Conservation (phyloP, 2,113 vertebrate genomes). For the Oreochromis tanganicae region DNA sequence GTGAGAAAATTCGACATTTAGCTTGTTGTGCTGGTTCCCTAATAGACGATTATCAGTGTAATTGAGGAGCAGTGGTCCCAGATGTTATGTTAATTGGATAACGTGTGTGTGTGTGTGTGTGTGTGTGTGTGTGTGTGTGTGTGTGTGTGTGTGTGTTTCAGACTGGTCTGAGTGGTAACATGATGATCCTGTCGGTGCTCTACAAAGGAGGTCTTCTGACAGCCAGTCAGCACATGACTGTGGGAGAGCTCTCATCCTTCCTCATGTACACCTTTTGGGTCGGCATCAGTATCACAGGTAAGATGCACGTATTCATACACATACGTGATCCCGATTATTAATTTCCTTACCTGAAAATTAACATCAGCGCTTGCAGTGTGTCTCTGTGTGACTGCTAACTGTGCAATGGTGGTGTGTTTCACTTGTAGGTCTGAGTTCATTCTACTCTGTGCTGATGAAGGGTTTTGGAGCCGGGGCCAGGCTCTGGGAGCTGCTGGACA, state of each 20-base stretch:
- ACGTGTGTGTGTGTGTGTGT: neutral
- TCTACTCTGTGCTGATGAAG: conserved; percentile 97
- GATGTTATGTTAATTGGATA: neutral
- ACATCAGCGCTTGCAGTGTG: no score
- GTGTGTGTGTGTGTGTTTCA: conserved; percentile 30
- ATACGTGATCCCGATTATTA: no score
- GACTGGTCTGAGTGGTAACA: conserved; percentile 91
- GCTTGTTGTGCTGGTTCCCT: neutral
- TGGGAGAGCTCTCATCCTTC: conserved; percentile 95
- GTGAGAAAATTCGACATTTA: neutral
- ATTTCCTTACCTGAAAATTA: no score
- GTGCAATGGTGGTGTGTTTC: neutral
- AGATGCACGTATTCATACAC: neutral
- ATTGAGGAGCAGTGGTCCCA: neutral
- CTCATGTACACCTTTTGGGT: conserved; percentile 99
- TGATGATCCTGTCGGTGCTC: conserved; percentile 90
- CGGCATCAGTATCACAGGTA: conserved; percentile 94
- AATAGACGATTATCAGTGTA: neutral
- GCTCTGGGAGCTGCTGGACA: conserved; percentile 91
- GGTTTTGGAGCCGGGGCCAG: conserved; percentile 91
- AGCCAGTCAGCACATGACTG: conserved; percentile 87
- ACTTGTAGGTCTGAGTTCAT: conserved; percentile 86
- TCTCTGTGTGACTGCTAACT: no score
- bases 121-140: neutral
- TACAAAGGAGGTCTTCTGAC: conserved; percentile 95